A percentile compares a stretch with the other conserved stretches of the same genome.
These are phyloP conservation scores for Buphagus erythrorhynchus DNA, from an alignment of 2,797 vertebrate species.

Conservation along the genomic window DNA sequence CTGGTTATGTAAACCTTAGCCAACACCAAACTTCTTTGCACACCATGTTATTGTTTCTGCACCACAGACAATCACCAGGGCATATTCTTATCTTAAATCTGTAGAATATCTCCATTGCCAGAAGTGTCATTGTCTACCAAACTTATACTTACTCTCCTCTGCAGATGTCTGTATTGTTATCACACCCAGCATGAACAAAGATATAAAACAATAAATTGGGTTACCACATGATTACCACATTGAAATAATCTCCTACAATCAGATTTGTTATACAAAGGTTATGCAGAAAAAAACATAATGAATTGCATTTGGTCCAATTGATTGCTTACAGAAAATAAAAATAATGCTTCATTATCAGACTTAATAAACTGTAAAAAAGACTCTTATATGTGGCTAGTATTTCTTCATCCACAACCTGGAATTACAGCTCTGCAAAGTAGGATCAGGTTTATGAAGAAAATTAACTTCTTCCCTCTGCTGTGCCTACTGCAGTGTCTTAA, in stretches of 20 bases:
- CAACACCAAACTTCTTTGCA: not conserved
- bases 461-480: not conserved
- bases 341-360: not conserved
- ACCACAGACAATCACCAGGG: not conserved
- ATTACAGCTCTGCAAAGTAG: not conserved
- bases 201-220: not conserved
- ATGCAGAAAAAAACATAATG: not conserved
- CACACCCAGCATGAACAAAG: not conserved
- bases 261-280: not conserved
- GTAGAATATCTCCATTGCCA: not conserved
- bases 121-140: not conserved
- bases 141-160: not conserved
- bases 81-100: not conserved
- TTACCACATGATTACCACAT: not conserved
- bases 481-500: not conserved
- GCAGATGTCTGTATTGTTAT: not conserved
- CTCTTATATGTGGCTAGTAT: not conserved
- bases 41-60: not conserved
- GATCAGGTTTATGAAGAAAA: conserved; percentile 8
- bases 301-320: not conserved
- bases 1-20: not conserved
- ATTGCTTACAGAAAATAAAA: not conserved
- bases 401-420: not conserved
- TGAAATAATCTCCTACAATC: not conserved
- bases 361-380: not conserved